Evolutionary conservation across 2,797 vertebrate species (phyloP).

Genomic region (Morus bassanus): DNA sequence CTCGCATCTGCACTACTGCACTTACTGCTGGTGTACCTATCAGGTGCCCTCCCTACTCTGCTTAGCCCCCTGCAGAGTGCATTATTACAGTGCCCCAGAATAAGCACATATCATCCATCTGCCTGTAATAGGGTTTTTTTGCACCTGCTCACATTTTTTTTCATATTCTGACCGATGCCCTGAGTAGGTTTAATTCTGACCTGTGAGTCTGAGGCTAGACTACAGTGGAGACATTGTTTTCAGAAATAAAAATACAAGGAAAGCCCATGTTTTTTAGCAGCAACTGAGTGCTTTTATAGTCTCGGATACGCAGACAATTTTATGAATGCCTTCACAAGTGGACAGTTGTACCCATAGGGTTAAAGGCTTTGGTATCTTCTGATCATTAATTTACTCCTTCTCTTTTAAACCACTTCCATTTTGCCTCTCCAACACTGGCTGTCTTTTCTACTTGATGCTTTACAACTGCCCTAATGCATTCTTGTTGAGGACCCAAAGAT

Average conservation of each 20-base stretch:
- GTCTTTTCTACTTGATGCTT: not conserved
- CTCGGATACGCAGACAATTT: not conserved
- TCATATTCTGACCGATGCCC: not conserved
- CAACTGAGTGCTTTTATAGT: not conserved
- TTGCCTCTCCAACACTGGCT: not conserved
- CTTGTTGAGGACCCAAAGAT: not conserved
- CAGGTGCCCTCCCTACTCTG: not conserved
- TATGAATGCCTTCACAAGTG: not conserved
- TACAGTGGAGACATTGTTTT: not conserved
- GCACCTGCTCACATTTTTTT: not conserved
- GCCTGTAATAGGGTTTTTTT: not conserved
- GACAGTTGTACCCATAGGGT: not conserved
- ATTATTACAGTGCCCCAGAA: not conserved
- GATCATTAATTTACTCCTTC: not conserved
- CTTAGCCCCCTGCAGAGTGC: rapidly evolving
- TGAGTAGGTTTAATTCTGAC: not conserved
- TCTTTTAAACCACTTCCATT: not conserved
- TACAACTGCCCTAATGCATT: not conserved
- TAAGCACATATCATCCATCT: not conserved
- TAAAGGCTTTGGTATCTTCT: not conserved
- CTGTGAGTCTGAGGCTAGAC: not conserved
- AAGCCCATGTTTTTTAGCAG: not conserved
- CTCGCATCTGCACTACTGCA: not conserved
- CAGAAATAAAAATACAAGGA: not conserved
- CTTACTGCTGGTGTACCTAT: not conserved